Conservation (phyloP, 2,113 vertebrate genomes). For the Corydoras sp. region DNA sequence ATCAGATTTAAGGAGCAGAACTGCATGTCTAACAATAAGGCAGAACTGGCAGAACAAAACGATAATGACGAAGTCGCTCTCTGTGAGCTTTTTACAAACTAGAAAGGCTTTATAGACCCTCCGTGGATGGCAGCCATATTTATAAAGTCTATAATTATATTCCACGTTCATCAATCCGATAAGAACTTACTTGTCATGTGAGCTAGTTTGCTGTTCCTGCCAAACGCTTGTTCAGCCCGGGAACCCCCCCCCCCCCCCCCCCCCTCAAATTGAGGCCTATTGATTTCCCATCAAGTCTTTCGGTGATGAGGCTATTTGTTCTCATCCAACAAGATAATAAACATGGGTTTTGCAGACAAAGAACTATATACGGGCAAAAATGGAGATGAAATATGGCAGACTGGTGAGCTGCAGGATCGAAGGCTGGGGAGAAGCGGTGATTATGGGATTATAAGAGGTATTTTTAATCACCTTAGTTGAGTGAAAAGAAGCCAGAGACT, state of each 20-base stretch:
- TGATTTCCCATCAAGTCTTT: conserved; percentile 24
- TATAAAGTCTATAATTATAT: no score
- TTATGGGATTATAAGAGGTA: conserved; percentile 24
- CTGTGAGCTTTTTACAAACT: no score
- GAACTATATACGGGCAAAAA: neutral
- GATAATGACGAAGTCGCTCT: no score
- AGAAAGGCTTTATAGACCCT: no score
- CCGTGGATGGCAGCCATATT: no score
- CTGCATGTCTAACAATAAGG: no score
- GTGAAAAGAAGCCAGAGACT: conserved; percentile 19
- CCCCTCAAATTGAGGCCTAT: conserved; percentile 6
- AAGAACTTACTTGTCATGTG: conserved; percentile 5
- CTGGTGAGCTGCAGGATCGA: neutral
- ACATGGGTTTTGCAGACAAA: neutral
- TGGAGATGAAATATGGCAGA: conserved; percentile 15
- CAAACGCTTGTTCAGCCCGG: neutral
- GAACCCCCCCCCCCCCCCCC: neutral
- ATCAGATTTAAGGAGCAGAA: no score
- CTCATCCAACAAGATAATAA: conserved; percentile 24
- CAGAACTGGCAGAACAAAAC: no score
- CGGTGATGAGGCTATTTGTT: conserved; percentile 18
- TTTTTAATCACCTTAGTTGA: conserved; percentile 33
- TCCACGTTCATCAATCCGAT: neutral
- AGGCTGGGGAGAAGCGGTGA: conserved; percentile 10
- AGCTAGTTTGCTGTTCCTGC: neutral